Base-by-base conservation (phyloP, 2,888 invertebrate species). In the Ferrisia virgata region DNA sequence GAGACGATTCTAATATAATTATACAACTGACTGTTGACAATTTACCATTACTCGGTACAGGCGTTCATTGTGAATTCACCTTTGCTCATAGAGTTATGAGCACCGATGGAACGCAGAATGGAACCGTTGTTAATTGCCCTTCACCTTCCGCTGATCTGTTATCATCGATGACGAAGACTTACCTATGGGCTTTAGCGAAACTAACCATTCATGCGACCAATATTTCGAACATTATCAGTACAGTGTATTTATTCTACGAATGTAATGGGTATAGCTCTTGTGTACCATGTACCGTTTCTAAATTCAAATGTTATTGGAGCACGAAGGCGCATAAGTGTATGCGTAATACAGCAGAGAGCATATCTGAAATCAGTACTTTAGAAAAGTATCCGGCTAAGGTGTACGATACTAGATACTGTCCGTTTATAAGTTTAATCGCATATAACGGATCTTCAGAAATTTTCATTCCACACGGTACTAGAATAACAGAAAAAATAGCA, bases 271-370 rank as follows among this genome's bases (percentile, higher is more conserved):
- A 98, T 90, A 94, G 94, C 87, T 96, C 97, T 85, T 99, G 99
- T 89, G 97, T 97, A 9, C 94, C 95, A 87, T 99, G 99, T 90
- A 97, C 98, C 18, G 95, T 96, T 82, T 97, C 97, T 18, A 94
- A 94, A 84, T 99, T 98, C 89, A 98, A 98, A 0, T 99, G 99
- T 89, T 98, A 98, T 89, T 98, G 99, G 99, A 99, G 98, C 89
- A 96, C 98, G 31, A 96, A 97, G 88, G 96, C 95, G 15, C 97
- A 98, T 89, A 92, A 96, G 84, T 98, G 98, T 89, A 97, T 97
- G 0, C 96, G 97, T 88, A 96, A 97, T 88, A 95, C 96, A 0
- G 96, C 96, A 11, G 96, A 97, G 64, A 97, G 97, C 79, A 93
- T 97, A 85, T 96, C 93, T 93, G n/a, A 3, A 2, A 2, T 92